Evolutionary conservation across 2,113 vertebrate species (phyloP).

Genomic region (Melanerpes aurifrons): DNA sequence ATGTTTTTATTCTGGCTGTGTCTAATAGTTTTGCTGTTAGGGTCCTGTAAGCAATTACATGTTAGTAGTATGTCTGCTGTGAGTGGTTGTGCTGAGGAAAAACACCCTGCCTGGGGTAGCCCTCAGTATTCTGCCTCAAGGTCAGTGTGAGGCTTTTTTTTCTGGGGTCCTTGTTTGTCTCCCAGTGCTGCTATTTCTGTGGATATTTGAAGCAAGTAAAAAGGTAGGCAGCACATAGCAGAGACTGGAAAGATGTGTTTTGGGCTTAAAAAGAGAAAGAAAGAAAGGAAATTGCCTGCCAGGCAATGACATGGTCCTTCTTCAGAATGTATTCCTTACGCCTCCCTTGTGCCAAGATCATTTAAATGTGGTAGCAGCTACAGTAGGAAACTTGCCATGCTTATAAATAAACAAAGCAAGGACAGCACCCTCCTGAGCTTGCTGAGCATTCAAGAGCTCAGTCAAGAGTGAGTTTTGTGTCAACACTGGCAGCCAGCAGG

Average conservation of each 20-base stretch:
- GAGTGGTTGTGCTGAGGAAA: not conserved
- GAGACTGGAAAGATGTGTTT: constrained; percentile 27
- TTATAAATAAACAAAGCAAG: constrained; percentile 53
- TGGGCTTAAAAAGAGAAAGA: not conserved
- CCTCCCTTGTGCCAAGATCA: constrained; percentile 9
- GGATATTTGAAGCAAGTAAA: no score
- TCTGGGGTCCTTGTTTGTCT: not conserved
- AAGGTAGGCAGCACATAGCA: constrained; percentile 25
- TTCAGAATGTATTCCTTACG: not conserved
- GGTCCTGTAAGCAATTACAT: not conserved
- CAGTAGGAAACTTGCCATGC: not conserved
- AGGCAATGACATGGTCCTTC: constrained; percentile 22
- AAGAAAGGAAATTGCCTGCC: not conserved
- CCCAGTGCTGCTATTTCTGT: no score
- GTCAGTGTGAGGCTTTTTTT: not conserved
- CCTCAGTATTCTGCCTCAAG: not conserved
- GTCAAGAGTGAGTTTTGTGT: constrained; percentile 45
- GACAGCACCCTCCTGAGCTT: constrained; percentile 34
- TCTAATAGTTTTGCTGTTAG: not conserved
- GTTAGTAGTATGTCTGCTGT: not conserved
- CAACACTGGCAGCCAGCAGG: constrained; percentile 38
- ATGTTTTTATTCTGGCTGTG: not conserved
- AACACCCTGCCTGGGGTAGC: not conserved
- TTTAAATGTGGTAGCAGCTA: constrained; percentile 49
- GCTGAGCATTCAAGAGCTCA: not conserved